Percentiles rank a stretch among this genome's conserved stretches.
These are phyloP conservation scores for Notarius quadriscutis DNA, from an alignment of 2,113 vertebrate species.

Conservation along the genomic window DNA sequence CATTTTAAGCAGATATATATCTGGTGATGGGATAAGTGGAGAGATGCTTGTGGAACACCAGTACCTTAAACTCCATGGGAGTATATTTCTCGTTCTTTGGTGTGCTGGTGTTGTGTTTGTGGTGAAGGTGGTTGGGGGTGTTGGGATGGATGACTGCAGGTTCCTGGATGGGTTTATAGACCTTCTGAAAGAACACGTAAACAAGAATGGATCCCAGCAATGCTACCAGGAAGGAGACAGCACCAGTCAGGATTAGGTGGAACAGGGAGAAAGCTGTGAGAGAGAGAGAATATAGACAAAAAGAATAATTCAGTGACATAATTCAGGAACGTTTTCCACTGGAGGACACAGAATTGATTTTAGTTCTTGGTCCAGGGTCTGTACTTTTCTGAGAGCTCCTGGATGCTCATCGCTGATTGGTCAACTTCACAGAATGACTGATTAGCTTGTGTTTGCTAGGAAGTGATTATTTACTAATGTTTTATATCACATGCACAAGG, in stretches of 20 bases:
- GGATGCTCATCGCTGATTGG: neutral
- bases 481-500: neutral
- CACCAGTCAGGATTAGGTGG: slow-evolving; percentile 87
- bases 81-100: slow-evolving; percentile 98
- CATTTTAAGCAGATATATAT: neutral
- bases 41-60: neutral
- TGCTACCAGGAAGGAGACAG: slow-evolving; percentile 88
- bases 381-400: neutral
- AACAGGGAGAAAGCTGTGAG: slow-evolving; percentile 85
- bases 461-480: neutral
- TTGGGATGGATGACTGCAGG: slow-evolving; percentile 91
- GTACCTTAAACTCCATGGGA: slow-evolving; percentile 98
- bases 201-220: slow-evolving; percentile 84
- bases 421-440: neutral
- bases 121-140: slow-evolving; percentile 92
- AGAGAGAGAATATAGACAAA: neutral
- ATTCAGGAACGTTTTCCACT: neutral
- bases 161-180: slow-evolving; percentile 86
- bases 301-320: neutral
- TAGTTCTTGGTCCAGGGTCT: neutral
- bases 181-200: slow-evolving; percentile 86
- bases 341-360: neutral
- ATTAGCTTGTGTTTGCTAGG: neutral
- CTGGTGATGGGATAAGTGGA: neutral
- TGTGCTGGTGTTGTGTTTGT: slow-evolving; percentile 85